Base-by-base conservation (phyloP, 2,888 invertebrate species). In the Creontiades dilutus region DNA sequence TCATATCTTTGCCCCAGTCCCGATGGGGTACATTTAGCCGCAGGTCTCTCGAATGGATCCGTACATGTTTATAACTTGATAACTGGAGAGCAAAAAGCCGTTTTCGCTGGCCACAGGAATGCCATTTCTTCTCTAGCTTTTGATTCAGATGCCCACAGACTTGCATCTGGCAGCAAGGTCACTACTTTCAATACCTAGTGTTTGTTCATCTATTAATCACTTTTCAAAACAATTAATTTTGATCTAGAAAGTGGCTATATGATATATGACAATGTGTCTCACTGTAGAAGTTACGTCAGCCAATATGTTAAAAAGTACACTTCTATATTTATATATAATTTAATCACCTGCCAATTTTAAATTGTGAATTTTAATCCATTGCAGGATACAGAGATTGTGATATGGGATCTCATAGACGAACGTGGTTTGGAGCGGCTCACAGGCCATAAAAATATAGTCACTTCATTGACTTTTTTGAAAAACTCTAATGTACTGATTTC, bases 371-470 rank as follows among this genome's bases (percentile, higher is more conserved):
- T 80, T 80, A 28, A 14, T 68, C 14, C 47, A 89, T 90, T 94
- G 27, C 93, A 97, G 96, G 99, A 99, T 93, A 98, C 98, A 9
- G 97, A 98, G 93, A 95, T 99, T 7, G 97, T 99, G 80, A 95
- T 99, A 0, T 98, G 99, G 96, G 99, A 99, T 94, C 95, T 98
- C 7, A 96, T 99, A 9, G 96, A 97, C 85, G 98, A 99, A 93
- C 95, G 96, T 89, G 99, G 99, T 91, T 94, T 98, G 76, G 97
- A 96, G 92, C 95, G 99, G 90, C 95, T 99, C 91, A 96, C 96
- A 92, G 99, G 99, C 0, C 99, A 99, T 93, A 98, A 98, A 93
- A 98, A 97, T 27, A 95, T 95, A 0, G 95, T 99, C 23, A 99
- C 99, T 0, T 96, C 97, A 94, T 94, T 96, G 0, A 94, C 95